Conservation (phyloP, 2,113 vertebrate genomes). For the Barnardius zonarius region DNA sequence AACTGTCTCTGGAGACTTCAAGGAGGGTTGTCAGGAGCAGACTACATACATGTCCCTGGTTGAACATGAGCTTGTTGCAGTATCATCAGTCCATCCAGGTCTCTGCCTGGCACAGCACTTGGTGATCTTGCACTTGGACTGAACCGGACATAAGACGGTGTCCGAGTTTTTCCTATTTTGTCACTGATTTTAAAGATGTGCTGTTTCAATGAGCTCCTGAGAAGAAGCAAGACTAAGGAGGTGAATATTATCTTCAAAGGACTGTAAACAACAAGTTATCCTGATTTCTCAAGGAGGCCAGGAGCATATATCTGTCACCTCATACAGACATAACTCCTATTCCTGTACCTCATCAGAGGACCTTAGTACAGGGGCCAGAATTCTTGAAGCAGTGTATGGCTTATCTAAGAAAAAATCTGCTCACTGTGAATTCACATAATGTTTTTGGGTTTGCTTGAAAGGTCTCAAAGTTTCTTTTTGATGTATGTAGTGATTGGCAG, state of each 20-base stretch:
- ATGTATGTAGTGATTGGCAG: neutral
- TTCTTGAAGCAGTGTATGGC: neutral
- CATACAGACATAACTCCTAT: neutral
- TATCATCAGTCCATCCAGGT: too few relatives aligned
- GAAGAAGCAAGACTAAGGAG: neutral
- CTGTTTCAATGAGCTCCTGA: neutral
- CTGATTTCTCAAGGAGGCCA: neutral
- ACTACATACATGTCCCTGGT: too few relatives aligned
- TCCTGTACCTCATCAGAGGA: neutral
- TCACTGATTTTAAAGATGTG: neutral
- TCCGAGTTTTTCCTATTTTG: neutral
- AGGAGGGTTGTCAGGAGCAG: neutral
- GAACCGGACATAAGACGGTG: neutral
- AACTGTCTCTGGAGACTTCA: neutral
- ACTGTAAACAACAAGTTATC: neutral
- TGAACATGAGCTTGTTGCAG: accelerated
- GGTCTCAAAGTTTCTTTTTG: neutral
- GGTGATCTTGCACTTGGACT: neutral
- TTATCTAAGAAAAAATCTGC: neutral
- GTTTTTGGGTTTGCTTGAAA: neutral
- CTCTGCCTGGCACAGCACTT: too few relatives aligned
- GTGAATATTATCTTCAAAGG: neutral
- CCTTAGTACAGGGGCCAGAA: neutral
- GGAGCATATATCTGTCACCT: neutral
- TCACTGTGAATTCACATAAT: neutral